A percentile compares a stretch with the other conserved stretches of the same genome.
phyloP scores from a whole-genome alignment of 2,888 invertebrate genomes.

The Deilephila porcellus region DNA sequence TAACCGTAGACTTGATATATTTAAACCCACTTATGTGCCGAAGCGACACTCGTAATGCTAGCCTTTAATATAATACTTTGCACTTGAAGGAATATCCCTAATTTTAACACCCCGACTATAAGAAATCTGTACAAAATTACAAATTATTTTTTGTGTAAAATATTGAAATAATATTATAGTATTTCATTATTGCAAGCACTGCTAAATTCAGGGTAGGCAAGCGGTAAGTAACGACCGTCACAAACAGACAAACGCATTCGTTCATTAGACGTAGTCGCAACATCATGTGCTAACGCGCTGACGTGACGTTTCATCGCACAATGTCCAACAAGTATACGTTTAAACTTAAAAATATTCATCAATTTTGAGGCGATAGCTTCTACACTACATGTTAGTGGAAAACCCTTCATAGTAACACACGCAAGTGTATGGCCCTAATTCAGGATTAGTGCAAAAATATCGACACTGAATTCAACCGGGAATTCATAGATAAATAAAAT shows the following conservation, averaged over 20 bases:
- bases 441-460: too few species aligned
- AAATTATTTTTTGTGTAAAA: not conserved
- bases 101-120: not conserved
- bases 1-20: not conserved
- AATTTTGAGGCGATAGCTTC: too few species aligned
- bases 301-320: not conserved
- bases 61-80: not conserved
- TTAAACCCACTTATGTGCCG: not conserved
- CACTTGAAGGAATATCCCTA: constrained; percentile 2
- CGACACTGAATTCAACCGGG: too few species aligned
- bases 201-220: constrained; percentile 75
- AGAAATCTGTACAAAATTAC: not conserved
- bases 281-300: constrained; percentile 35
- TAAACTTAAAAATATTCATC: too few species aligned
- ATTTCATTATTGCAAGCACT: constrained; percentile 74
- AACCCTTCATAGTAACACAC: too few species aligned
- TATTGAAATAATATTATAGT: constrained; percentile 47
- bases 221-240: constrained; percentile 65
- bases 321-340: not conserved
- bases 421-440: too few species aligned
- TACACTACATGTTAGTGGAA: too few species aligned
- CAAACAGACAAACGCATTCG: constrained; percentile 34
- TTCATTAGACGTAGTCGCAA: constrained; percentile 50
- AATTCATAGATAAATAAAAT: too few species aligned
- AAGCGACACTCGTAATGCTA: constrained; percentile 5